These are phyloP conservation scores for Tyto alba DNA, from an alignment of 2,113 vertebrate genomes.

Conservation along the genomic window DNA sequence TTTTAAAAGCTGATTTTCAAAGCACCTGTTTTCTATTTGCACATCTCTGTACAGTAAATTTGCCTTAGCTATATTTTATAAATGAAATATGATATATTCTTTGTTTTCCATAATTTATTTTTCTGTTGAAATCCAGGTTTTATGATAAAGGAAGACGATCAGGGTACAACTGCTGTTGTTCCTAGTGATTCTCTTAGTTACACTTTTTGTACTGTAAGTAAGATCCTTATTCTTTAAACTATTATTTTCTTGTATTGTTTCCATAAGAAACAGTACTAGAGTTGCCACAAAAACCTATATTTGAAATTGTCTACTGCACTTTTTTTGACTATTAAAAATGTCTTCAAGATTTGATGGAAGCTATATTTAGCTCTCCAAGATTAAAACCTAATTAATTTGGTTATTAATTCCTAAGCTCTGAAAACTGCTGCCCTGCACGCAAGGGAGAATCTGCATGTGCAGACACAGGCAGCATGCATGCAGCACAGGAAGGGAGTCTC, in stretches of 20 bases:
- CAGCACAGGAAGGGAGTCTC: not conserved
- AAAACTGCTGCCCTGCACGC: not conserved
- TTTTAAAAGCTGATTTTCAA: not conserved
- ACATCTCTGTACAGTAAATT: not conserved
- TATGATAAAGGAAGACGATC: not conserved
- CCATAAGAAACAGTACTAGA: not conserved
- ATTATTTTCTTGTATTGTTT: not conserved
- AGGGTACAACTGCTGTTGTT: not conserved
- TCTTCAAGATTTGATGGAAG: not conserved
- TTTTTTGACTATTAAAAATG: not conserved
- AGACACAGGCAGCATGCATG: not conserved
- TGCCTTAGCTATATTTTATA: not conserved
- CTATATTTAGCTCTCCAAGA: constrained; percentile 20
- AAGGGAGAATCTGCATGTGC: not conserved
- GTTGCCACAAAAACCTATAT: not conserved
- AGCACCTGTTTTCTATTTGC: not conserved
- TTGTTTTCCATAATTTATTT: not conserved
- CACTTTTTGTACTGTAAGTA: not conserved
- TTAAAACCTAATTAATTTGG: constrained; percentile 39
- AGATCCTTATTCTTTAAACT: not conserved
- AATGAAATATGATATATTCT: not conserved
- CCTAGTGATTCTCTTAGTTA: not conserved
- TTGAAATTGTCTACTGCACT: not conserved
- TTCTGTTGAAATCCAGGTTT: not conserved
- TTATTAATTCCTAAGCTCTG: constrained; percentile 32